Conservation (phyloP, 2,888 invertebrate species). For the Dolichopus griseipennis region DNA sequence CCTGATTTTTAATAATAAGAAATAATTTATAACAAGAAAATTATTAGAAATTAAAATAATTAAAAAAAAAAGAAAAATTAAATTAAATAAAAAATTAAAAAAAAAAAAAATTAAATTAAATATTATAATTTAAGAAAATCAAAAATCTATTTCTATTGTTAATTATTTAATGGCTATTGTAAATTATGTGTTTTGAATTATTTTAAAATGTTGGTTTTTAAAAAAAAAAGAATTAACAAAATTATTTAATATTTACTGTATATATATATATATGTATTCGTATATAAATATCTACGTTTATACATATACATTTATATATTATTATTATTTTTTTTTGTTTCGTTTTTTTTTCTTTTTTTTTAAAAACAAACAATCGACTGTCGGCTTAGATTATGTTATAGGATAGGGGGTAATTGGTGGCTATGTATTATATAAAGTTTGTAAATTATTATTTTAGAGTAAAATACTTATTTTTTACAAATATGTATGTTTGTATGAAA, state of each 20-base stretch:
- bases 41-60: conserved; percentile 13
- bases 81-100: conserved; percentile 15
- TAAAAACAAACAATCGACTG: conserved; percentile 45
- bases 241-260: no score
- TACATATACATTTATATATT: neutral
- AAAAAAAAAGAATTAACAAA: no score
- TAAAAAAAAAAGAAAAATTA: conserved; percentile 13
- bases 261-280: no score
- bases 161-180: conserved; percentile 24
- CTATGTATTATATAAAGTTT: conserved; percentile 17
- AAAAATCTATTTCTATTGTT: conserved; percentile 22
- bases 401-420: conserved; percentile 30
- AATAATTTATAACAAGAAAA: conserved; percentile 10
- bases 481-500: neutral
- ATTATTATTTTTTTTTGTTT: conserved; percentile 14
- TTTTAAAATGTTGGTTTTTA: neutral
- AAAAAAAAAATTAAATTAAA: conserved; percentile 12
- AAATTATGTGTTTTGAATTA: conserved; percentile 14
- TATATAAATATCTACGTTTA: no score
- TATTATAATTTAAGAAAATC: conserved; percentile 14
- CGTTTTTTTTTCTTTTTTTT: conserved; percentile 23
- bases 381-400: conserved; percentile 51
- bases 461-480: neutral
- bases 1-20: neutral
- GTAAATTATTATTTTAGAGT: conserved; percentile 15